These are phyloP conservation scores for Callipepla californica DNA, from an alignment of 2,113 vertebrate species.

Conservation along the genomic window DNA sequence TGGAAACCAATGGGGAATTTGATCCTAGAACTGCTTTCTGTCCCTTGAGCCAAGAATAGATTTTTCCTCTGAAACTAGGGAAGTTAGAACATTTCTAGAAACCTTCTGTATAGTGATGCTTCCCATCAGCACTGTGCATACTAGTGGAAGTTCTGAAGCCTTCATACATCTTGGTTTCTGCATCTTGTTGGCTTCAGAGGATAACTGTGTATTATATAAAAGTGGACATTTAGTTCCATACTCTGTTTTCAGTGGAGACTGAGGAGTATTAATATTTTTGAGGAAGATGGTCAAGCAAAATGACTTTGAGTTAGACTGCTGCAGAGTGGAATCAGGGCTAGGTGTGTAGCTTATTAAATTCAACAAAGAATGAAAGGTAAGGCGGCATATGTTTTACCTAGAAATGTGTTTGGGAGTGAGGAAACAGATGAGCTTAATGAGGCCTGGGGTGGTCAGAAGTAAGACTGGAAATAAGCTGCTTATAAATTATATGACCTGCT, in stretches of 20 bases:
- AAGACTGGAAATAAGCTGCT: neutral
- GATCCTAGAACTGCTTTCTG: neutral
- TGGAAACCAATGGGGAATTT: neutral
- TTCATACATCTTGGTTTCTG: neutral
- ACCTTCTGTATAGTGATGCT: neutral
- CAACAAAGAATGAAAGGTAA: neutral
- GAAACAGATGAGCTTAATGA: neutral
- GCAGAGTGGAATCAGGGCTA: neutral
- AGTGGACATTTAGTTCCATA: neutral
- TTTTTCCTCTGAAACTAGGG: neutral
- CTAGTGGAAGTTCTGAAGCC: neutral
- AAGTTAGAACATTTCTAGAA: neutral
- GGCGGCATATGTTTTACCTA: neutral
- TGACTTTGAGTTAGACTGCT: neutral
- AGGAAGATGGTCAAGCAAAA: neutral
- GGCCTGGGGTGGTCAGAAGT: neutral
- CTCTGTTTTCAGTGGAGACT: neutral
- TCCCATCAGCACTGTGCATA: neutral
- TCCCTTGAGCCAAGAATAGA: neutral
- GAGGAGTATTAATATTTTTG: neutral
- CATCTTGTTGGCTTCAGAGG: neutral
- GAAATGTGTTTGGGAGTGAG: neutral
- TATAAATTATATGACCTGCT: neutral
- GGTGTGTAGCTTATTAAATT: neutral
- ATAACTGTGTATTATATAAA: neutral